Conservation (phyloP, 2,888 invertebrate genomes). For the Drosophila niveifrons region DNA sequence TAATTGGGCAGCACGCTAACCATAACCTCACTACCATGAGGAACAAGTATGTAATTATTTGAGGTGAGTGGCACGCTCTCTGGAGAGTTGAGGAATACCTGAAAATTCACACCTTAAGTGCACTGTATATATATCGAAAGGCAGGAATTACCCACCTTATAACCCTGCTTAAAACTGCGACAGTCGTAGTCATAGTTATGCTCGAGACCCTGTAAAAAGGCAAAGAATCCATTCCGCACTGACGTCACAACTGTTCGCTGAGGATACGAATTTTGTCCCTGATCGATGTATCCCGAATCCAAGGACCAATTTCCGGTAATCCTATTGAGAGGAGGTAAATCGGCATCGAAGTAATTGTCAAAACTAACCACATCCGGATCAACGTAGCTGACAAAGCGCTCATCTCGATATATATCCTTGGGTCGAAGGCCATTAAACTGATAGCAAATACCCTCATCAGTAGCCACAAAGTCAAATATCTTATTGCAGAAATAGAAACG, state of each 20-base stretch:
- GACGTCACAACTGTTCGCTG: constrained; percentile 89
- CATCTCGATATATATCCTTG: constrained; percentile 82
- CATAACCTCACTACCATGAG: constrained; percentile 87
- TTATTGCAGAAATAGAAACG: constrained; percentile 83
- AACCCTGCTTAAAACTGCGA: constrained; percentile 90
- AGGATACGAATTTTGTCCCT: constrained; percentile 88
- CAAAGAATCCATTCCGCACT: constrained; percentile 88
- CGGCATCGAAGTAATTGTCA: constrained; percentile 70
- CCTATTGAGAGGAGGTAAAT: constrained; percentile 58
- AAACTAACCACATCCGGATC: constrained; percentile 78
- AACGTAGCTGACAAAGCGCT: constrained; percentile 69
- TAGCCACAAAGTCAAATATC: constrained; percentile 82
- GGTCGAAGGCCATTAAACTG: constrained; percentile 83
- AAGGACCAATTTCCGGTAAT: constrained; percentile 87
- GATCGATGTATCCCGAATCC: constrained; percentile 87
- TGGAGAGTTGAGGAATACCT: constrained; percentile 84
- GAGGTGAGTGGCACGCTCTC: constrained; percentile 84
- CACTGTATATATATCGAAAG: neutral
- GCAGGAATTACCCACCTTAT: constrained; percentile 86
- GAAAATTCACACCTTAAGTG: constrained; percentile 20
- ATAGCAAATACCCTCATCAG: constrained; percentile 84
- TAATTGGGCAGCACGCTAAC: constrained; percentile 90
- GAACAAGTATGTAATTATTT: constrained; percentile 83
- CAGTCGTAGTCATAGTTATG: constrained; percentile 90
- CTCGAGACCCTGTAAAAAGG: constrained; percentile 87